These are phyloP conservation scores for Neogobius melanostomus DNA, from an alignment of 2,113 vertebrate species.

Conservation along the genomic window DNA sequence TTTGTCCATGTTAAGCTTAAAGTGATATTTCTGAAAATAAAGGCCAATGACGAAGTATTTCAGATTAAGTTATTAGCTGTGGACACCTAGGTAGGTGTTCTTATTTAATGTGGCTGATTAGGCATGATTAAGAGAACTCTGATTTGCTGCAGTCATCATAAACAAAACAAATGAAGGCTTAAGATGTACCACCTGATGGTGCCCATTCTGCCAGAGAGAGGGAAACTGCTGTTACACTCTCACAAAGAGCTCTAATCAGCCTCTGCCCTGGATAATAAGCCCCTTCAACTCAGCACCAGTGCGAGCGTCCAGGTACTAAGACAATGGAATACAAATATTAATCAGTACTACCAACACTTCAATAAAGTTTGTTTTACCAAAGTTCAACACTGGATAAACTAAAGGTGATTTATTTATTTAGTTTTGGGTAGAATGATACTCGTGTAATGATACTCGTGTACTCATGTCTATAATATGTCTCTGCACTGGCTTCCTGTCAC, in stretches of 20 bases:
- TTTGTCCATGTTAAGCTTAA: neutral
- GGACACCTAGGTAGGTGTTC: conserved; percentile 4
- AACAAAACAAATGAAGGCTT: conserved; percentile 5
- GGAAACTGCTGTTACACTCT: neutral
- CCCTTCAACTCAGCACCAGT: neutral
- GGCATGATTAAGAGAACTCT: neutral
- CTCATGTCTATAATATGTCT: too few species aligned
- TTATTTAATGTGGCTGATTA: conserved; percentile 3
- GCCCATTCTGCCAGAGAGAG: neutral
- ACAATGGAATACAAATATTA: neutral
- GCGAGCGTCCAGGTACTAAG: neutral
- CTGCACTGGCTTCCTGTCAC: too few species aligned
- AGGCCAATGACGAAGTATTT: neutral
- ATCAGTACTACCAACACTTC: neutral
- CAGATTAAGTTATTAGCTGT: neutral
- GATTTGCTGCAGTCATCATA: conserved; percentile 5
- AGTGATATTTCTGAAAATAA: conserved; percentile 1
- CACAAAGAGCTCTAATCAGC: conserved; percentile 7
- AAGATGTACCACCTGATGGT: neutral
- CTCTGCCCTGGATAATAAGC: conserved; percentile 13
- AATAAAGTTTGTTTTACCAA: neutral
- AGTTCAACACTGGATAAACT: neutral
- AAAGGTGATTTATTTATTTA: too few species aligned
- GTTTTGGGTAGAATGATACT: too few species aligned
- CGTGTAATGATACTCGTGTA: too few species aligned